Percentiles rank a stretch among this genome's conserved stretches.
These are phyloP conservation scores for Idaea biselata DNA, from an alignment of 2,888 invertebrate species.

Conservation along the genomic window DNA sequence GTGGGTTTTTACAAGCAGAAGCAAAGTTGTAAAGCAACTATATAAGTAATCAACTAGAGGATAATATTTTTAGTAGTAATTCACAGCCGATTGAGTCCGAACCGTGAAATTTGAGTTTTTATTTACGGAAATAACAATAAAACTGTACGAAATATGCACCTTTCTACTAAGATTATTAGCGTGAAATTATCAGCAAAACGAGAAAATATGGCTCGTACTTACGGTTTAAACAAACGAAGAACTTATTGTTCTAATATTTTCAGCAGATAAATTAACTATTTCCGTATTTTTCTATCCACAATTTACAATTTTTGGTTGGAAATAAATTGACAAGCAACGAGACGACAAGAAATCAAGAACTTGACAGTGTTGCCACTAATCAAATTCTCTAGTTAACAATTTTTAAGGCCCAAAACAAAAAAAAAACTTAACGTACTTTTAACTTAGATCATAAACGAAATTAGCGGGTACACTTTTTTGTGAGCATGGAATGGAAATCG, in stretches of 20 bases:
- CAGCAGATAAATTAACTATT: neutral
- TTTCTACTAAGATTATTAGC: neutral
- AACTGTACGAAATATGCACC: neutral
- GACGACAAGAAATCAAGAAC: neutral
- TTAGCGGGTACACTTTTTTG: no score
- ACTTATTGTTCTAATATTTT: neutral
- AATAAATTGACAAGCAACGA: neutral
- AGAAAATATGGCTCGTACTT: neutral
- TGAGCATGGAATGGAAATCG: no score
- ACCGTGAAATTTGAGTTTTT: neutral
- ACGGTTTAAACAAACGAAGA: neutral
- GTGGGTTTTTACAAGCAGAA: neutral
- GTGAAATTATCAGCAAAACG: neutral
- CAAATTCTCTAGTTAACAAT: no score
- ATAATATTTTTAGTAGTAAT: neutral
- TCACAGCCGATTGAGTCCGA: neutral
- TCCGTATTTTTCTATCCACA: neutral
- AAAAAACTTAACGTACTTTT: no score
- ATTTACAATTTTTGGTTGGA: slow-evolving; percentile 1
- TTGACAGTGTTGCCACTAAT: neutral
- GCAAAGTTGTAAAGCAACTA: neutral
- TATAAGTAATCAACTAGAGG: neutral
- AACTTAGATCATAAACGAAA: no score
- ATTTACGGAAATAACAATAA: slow-evolving; percentile 1
- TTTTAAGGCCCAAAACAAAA: no score